Base-by-base conservation (phyloP, 1,140 invertebrate genomes). In the Drosophila sechellia region DNA sequence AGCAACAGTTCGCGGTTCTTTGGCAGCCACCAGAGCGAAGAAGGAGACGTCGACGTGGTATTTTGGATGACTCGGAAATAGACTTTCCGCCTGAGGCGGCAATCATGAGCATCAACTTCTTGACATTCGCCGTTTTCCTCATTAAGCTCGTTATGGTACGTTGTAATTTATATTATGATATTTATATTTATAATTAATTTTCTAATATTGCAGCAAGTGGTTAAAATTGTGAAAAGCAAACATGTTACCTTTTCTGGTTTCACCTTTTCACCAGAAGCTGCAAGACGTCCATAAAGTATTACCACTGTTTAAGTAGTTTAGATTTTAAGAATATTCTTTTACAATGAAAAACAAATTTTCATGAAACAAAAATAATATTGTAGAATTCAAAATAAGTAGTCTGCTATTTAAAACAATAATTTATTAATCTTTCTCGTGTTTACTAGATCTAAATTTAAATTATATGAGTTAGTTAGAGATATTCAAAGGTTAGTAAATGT, bases 91-190 rank as follows among this genome's bases (percentile, higher is more conserved):
- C 96, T 0, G 96, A 97, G 92, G 95, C 95, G 39, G 95, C 96
- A 0, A 92, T 97, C 25, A 95, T 97, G 94, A 95, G 95, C 25
- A 96, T 97, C 59, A 96, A 96, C 4, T 96, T 97, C 92, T 93
- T 97, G 8, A 96, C 96, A 1, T 97, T 97, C 90, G 96, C 96
- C 1, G 96, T 97, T 11, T 97, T 96, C 89, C 93, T 97, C 12
- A 95, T 97, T 25, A 96, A 96, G 92, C 92, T 97, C 31, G 95
- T 97, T n/a, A 93, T 96, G 94, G 96, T 97, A 94, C 93, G 93
- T 25, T 22, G 20, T 2, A 22, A 22, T 22, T 22, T 22, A 22
- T 22, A 22, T 22, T 22, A 0, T 0, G 0, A 22, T 22, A 22
- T 22, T 22, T 22, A 22, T 22, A 8, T n/a, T 8, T 22, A 12